Evolutionary conservation across 1,140 invertebrate species (phyloP), one percentile per base, ranked within the genome.

Genomic region (Anastrepha obliqua): DNA sequence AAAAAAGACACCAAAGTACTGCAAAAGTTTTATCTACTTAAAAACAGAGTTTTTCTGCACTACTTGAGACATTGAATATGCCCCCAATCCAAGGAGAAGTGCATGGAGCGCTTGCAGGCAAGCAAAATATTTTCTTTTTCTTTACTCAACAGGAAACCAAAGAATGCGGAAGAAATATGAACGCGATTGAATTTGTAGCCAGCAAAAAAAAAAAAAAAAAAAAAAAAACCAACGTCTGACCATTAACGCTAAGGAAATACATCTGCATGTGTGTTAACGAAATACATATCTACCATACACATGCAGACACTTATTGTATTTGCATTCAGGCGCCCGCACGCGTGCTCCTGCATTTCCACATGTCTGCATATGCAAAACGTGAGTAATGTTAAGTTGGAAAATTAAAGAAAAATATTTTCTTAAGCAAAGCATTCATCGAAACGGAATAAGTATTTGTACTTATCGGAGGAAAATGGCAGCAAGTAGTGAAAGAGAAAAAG

Each of bases 1-100:
- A 81, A 55, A 47, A 55, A 55, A 29, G 47, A 81, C 74, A 8
- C 44, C 51, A 55, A 81, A 81, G 74, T 81, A n/a, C n/a, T 51
- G 47, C 20, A 29, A 55, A 81, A 81, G 47, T 81, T 81, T 81
- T 81, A 81, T 81, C 74, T 81, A 8, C 74, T 58, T 55, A 81
- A 81, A 81, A 81, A 81, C 74, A 55, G n/a, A 81, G 13, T 55
- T 81, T 51, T 55, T 51, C 74, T 13, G 47, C 47, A 55, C 74
- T 20, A 81, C 74, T 81, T 55, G 44, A 51, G 74, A 81, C n/a
- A 81, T 55, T 55, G 74, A 51, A 81, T 20, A 29, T 29, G 29
- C 29, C 29, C 29, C 29, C 29, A 51, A 6, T 13, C n/a, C 15
- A 62, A 20, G 9, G 17, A 47, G 17, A 47, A 74, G 9, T 74